Evolutionary conservation across 2,797 vertebrate species (phyloP).

Genomic region (Sternotherus odoratus): DNA sequence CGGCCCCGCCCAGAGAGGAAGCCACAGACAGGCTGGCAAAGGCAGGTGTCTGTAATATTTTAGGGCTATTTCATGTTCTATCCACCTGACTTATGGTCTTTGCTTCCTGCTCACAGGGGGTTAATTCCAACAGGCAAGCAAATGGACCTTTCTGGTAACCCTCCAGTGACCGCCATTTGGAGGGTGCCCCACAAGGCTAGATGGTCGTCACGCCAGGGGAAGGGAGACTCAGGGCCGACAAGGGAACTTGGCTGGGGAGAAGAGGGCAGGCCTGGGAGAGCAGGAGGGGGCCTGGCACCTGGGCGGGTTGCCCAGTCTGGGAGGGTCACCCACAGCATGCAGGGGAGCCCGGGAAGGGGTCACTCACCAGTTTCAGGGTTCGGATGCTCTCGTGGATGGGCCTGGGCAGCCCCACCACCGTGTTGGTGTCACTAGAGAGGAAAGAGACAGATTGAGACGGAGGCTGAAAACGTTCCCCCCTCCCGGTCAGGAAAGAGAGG

Average conservation of each 20-base stretch:
- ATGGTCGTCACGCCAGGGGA: not conserved
- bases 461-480: not conserved
- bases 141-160: not conserved
- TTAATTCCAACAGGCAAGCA: not conserved
- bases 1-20: not conserved
- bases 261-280: not conserved
- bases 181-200: not conserved
- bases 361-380: constrained; percentile 94
- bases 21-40: not conserved
- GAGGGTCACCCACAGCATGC: not conserved
- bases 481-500: not conserved
- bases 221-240: not conserved
- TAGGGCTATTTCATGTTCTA: not conserved
- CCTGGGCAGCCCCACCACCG: constrained; percentile 94
- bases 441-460: not conserved
- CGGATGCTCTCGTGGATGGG: constrained; percentile 98
- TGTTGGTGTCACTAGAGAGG: constrained; percentile 91
- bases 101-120: not conserved
- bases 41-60: not conserved
- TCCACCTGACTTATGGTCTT: not conserved
- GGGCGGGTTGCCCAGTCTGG: not conserved
- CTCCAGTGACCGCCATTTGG: not conserved
- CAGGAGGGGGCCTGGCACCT: fast-evolving
- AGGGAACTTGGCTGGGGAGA: not conserved
- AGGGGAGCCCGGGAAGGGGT: fast-evolving